Base-by-base conservation (phyloP, 2,797 vertebrate species). In the Pangasius larnaudii region DNA sequence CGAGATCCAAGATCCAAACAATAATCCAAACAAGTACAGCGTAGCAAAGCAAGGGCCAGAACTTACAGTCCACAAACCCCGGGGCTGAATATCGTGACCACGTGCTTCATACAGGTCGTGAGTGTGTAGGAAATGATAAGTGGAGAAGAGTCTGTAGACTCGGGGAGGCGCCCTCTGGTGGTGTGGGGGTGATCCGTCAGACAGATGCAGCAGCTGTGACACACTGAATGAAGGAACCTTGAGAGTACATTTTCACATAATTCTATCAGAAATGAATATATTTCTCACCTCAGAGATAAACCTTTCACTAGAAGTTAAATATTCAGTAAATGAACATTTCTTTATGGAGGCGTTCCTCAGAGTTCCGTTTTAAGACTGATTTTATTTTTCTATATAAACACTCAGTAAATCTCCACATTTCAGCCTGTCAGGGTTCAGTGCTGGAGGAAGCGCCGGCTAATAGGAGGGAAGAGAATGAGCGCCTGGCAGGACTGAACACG, bases 381-480 rank as follows among this genome's bases (percentile, higher is more conserved):
- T 51, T 51, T 51, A 51, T 77, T 78, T 53, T 33, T 19, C n/a
- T 51, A 7, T 78, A 33, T 51, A 56, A 53, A 19, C 49, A 53
- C 27, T 46, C 22, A 78, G 49, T 33, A 78, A 33, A 33, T 78
- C 49, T 78, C 5, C 53, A 14, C 49, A 53, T 53, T 49, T 74
- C 39, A 13, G 42, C 4, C 42, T 56, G 75, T 77, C 46, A 30
- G 46, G 5, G 33, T 33, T 75, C 46, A 51, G 72, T 51, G 74
- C 74, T 77, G 74, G 74, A 77, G 74, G 49, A 77, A 77, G 27
- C 33, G 75, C 49, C 56, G 75, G 75, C 75, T 78, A 78, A 78
- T 78, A 56, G n/a, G 75, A 53, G 7, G n/a, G 75, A 24, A 78
- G 56, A 78, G 49, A 30, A 78, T 11, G 51, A 78, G 49, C 18